Conservation (phyloP, 2,888 invertebrate genomes). For the Tipula helvola region DNA sequence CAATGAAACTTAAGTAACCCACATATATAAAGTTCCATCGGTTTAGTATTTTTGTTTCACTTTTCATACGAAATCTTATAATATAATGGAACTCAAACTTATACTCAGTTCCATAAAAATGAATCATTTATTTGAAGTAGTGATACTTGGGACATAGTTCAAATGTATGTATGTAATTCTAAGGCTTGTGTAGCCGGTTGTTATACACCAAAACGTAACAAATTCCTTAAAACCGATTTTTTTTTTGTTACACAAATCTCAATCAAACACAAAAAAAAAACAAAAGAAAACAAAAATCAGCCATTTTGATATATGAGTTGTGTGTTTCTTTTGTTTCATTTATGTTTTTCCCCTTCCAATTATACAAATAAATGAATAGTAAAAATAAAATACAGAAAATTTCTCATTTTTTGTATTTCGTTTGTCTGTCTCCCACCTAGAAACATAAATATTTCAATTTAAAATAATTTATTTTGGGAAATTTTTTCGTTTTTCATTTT, state of each 20-base stretch:
- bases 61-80: too few relatives aligned
- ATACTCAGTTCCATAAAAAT: background rate
- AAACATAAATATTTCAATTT: background rate
- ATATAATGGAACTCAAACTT: too few relatives aligned
- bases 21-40: too few relatives aligned
- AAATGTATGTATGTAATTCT: too few relatives aligned
- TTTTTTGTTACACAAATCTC: background rate
- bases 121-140: background rate
- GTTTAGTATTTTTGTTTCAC: too few relatives aligned
- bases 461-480: slow-evolving; percentile 4
- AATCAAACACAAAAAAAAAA: background rate
- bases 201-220: background rate
- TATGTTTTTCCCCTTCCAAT: background rate
- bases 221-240: background rate
- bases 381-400: background rate
- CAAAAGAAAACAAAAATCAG: background rate
- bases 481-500: background rate
- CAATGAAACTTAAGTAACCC: too few relatives aligned
- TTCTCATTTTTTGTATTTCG: background rate
- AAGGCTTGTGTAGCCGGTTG: background rate
- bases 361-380: background rate
- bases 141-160: too few relatives aligned
- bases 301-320: slow-evolving; percentile 4
- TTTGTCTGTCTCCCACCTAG: background rate
- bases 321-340: background rate